Evolutionary conservation across 2,888 invertebrate genomes (phyloP).

Genomic region (Volucella inflata): DNA sequence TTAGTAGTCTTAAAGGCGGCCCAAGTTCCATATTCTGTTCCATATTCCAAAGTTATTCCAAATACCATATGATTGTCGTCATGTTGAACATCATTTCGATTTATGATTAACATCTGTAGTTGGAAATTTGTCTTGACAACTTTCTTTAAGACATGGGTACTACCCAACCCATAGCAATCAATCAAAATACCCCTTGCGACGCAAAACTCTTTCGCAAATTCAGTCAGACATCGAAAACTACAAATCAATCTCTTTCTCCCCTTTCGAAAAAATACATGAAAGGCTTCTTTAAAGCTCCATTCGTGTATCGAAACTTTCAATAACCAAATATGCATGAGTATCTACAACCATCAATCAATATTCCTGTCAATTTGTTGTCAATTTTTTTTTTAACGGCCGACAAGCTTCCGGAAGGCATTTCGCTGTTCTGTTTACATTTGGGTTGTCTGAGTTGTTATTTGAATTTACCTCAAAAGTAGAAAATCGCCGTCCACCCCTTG

Average conservation of each 20-base stretch:
- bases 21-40: too few species aligned
- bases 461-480: not conserved
- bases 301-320: not conserved
- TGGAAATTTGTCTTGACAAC: too few species aligned
- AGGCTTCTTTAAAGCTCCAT: not conserved
- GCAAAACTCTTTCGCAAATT: not conserved
- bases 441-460: constrained; percentile 12
- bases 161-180: constrained; percentile 26
- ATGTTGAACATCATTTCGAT: too few species aligned
- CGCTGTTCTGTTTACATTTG: not conserved
- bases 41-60: too few species aligned
- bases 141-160: too few species aligned
- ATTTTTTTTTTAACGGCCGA: constrained; percentile 37
- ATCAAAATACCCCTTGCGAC: constrained; percentile 20
- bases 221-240: constrained; percentile 17
- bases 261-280: constrained; percentile 3
- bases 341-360: constrained; percentile 57
- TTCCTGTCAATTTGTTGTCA: constrained; percentile 41
- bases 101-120: too few species aligned
- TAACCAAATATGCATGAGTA: not conserved
- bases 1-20: too few species aligned
- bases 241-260: constrained; percentile 37
- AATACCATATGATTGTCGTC: too few species aligned
- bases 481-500: not conserved
- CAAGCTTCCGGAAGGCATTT: constrained; percentile 39